Percentiles rank a stretch among this genome's conserved stretches.
phyloP scores from a whole-genome alignment of 2,113 vertebrate species.

The Catharus bicknelli region DNA sequence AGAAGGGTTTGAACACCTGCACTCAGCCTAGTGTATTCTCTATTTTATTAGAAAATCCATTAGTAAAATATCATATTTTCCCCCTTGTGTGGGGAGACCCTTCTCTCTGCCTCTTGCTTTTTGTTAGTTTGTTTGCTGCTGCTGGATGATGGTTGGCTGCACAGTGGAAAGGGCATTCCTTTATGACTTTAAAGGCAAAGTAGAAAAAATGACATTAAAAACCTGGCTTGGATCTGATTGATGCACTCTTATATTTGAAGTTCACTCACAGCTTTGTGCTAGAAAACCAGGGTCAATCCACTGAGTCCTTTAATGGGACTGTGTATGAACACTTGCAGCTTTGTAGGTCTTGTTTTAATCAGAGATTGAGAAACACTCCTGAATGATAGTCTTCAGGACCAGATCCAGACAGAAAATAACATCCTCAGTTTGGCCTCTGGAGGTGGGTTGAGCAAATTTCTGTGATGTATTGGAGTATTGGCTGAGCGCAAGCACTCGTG shows the following conservation, averaged over 20 bases:
- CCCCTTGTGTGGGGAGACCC: not conserved
- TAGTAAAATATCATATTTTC: constrained; percentile 44
- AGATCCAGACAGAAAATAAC: constrained; percentile 91
- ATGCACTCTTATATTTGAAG: constrained; percentile 92
- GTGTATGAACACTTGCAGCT: constrained; percentile 74
- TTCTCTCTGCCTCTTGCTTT: not conserved
- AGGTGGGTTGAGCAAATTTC: constrained; percentile 81
- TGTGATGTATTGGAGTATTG: constrained; percentile 89
- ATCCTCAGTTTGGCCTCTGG: constrained; percentile 88
- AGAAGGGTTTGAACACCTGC: not conserved
- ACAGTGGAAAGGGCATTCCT: constrained; percentile 83
- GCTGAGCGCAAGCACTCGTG: constrained; percentile 78
- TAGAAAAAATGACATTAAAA: constrained; percentile 90
- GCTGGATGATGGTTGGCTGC: constrained; percentile 72
- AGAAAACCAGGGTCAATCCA: constrained; percentile 82
- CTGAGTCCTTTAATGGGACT: constrained; percentile 79
- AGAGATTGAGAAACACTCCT: constrained; percentile 81
- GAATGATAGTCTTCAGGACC: constrained; percentile 83
- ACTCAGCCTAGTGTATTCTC: not conserved
- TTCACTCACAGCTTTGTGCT: constrained; percentile 87
- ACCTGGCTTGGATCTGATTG: constrained; percentile 86
- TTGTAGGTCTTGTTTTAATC: constrained; percentile 79
- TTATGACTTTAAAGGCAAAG: constrained; percentile 86
- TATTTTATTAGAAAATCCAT: constrained; percentile 25
- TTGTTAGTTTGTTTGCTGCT: constrained; percentile 74